phyloP scores from a whole-genome alignment of 2,797 vertebrate genomes.

The Babyrousa celebensis region DNA sequence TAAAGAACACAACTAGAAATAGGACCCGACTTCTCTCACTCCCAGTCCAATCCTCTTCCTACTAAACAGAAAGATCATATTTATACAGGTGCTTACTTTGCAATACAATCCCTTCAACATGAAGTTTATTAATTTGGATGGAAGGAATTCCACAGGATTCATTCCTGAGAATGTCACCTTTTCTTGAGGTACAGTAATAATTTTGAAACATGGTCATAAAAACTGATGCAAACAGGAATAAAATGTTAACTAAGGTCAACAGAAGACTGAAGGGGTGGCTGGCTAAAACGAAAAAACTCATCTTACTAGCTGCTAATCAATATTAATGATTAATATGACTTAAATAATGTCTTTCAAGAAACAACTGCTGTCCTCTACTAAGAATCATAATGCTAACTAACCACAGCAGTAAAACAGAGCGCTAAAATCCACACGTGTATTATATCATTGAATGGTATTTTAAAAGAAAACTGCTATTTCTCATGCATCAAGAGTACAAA shows the following conservation, averaged over 20 bases:
- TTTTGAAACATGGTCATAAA: slow-evolving; percentile 46
- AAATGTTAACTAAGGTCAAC: slow-evolving; percentile 34
- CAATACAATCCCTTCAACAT: neutral
- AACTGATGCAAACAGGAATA: neutral
- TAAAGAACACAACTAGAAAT: neutral
- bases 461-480: neutral
- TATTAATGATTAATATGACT: neutral
- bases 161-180: slow-evolving; percentile 1
- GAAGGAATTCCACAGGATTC: neutral
- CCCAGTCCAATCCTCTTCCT: neutral
- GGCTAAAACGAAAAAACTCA: slow-evolving; percentile 3
- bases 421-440: neutral
- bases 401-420: neutral
- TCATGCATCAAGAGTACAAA: neutral
- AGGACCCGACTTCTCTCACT: neutral
- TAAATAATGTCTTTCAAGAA: neutral
- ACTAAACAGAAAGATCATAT: neutral
- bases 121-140: neutral
- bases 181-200: slow-evolving; percentile 19
- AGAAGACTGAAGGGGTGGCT: neutral
- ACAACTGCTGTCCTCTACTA: neutral
- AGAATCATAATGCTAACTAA: neutral
- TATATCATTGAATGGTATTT: neutral
- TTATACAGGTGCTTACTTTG: neutral
- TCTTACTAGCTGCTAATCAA: neutral